A percentile compares a stretch with the other conserved stretches of the same genome.
Conservation (phyloP, 2,113 vertebrate genomes). For the Prochilodus magdalenae region DNA sequence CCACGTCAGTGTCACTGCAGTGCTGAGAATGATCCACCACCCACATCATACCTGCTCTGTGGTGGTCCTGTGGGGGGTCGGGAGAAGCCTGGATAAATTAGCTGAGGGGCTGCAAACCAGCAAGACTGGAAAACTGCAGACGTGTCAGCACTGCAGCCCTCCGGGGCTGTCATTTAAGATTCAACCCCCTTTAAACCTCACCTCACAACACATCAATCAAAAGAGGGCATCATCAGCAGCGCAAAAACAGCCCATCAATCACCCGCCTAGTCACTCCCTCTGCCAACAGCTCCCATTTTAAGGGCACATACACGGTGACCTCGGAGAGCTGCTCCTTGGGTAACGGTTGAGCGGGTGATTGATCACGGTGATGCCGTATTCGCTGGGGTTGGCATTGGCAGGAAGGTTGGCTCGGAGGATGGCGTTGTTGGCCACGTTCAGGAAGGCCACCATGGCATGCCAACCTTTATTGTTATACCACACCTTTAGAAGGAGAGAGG, state of each 20-base stretch:
- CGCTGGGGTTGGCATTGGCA: constrained; percentile 74
- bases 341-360: constrained; percentile 94
- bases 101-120: neutral
- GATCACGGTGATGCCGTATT: constrained; percentile 86
- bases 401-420: constrained; percentile 85
- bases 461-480: constrained; percentile 98
- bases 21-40: too few species aligned
- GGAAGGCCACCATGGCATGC: constrained; percentile 91
- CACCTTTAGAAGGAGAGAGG: constrained; percentile 76
- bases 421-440: constrained; percentile 91
- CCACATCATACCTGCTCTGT: too few species aligned
- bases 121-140: neutral
- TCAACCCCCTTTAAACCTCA: neutral
- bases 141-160: neutral
- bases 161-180: neutral
- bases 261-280: neutral
- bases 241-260: neutral
- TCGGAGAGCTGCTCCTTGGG: constrained; percentile 91
- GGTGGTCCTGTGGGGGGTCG: too few species aligned
- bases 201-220: neutral
- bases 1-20: too few species aligned
- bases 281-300: neutral
- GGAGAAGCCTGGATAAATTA: neutral
- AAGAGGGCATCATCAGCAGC: neutral
- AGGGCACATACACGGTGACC: constrained; percentile 39